These are phyloP conservation scores for Ischnura elegans DNA, from an alignment of 2,888 invertebrate species.

Conservation along the genomic window DNA sequence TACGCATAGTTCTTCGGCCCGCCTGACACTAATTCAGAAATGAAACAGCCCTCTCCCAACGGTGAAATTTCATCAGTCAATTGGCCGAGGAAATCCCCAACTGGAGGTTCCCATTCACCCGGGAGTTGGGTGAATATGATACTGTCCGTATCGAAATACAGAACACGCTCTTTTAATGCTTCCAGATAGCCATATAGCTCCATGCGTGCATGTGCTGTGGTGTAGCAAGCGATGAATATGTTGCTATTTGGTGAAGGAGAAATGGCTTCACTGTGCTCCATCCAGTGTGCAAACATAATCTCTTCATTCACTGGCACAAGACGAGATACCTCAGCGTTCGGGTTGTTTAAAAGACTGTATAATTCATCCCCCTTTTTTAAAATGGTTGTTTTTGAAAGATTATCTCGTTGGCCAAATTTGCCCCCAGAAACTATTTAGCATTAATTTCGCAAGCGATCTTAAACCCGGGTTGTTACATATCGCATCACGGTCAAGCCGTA, in stretches of 20 bases:
- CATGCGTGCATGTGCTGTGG: no score
- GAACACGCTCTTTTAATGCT: slow-evolving; percentile 73
- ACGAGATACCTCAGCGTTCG: no score
- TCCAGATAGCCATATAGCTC: slow-evolving; percentile 70
- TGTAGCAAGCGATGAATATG: slow-evolving; percentile 68
- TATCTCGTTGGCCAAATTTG: slow-evolving; percentile 65
- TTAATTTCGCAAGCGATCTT: no score
- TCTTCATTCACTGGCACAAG: slow-evolving; percentile 71
- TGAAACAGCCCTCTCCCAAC: neutral
- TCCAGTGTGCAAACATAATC: slow-evolving; percentile 70
- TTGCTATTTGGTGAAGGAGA: no score
- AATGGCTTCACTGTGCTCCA: neutral
- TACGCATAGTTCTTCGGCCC: neutral
- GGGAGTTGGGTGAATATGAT: neutral
- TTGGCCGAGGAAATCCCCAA: slow-evolving; percentile 71
- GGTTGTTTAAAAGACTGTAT: no score
- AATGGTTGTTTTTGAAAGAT: neutral
- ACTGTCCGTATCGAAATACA: no score
- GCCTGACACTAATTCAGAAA: neutral
- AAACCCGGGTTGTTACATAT: slow-evolving; percentile 71
- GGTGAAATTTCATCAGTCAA: no score
- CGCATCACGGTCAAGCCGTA: slow-evolving; percentile 69
- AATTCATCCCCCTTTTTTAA: no score
- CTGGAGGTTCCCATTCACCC: neutral
- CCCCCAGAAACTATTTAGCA: slow-evolving; percentile 74